phyloP scores from a whole-genome alignment of 2,888 invertebrate genomes.

The Eurytoma californica region DNA sequence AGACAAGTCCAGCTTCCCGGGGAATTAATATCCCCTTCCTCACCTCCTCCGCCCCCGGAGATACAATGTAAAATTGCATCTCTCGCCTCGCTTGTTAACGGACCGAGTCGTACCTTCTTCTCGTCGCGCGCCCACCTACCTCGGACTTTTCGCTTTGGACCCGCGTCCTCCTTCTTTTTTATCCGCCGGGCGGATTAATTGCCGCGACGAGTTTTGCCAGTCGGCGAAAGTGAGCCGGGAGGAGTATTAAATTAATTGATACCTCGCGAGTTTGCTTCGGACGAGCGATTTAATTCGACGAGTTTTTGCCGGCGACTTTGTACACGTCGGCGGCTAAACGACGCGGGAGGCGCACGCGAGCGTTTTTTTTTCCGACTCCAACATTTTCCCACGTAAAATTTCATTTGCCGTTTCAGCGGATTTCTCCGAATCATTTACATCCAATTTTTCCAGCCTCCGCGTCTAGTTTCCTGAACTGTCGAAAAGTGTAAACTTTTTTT shows the following conservation, averaged over 20 bases:
- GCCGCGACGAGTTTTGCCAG: slow-evolving; percentile 35
- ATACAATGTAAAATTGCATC: slow-evolving; percentile 6
- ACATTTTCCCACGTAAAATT: no score
- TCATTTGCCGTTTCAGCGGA: no score
- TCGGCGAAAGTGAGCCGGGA: neutral
- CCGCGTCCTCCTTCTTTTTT: neutral
- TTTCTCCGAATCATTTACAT: no score
- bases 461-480: no score
- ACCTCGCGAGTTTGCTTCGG: slow-evolving; percentile 15
- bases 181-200: slow-evolving; percentile 35
- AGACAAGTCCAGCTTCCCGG: neutral
- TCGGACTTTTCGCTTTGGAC: slow-evolving; percentile 21
- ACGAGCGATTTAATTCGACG: slow-evolving; percentile 9
- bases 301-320: neutral
- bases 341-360: neutral
- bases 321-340: neutral
- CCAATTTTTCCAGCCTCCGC: no score
- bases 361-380: neutral
- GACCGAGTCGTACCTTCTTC: slow-evolving; percentile 28
- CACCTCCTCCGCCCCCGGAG: neutral
- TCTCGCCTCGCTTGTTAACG: slow-evolving; percentile 46
- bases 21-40: slow-evolving; percentile 41
- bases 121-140: neutral
- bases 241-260: slow-evolving; percentile 43
- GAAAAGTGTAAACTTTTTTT: no score